Conservation (phyloP, 2,113 vertebrate species). For the Triplophysa tibetana region DNA sequence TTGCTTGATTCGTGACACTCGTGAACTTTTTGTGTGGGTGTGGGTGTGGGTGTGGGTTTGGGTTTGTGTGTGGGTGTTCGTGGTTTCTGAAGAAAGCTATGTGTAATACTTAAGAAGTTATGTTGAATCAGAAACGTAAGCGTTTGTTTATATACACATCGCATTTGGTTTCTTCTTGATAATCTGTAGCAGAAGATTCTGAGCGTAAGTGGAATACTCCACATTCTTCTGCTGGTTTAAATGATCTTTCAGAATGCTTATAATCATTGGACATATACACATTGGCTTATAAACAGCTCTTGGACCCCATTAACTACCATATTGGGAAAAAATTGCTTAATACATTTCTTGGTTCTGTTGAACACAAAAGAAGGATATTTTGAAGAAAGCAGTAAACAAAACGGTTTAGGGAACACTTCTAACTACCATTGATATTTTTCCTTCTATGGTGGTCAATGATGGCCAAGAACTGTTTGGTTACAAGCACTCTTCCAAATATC, state of each 20-base stretch:
- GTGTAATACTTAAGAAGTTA: neutral
- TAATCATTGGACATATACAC: no score
- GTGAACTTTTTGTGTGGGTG: constrained; percentile 63
- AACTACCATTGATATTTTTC: no score
- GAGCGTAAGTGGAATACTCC: neutral
- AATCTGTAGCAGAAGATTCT: neutral
- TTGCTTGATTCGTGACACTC: constrained; percentile 52
- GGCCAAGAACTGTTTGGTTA: no score
- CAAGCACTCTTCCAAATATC: no score
- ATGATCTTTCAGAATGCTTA: neutral
- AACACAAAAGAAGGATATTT: no score
- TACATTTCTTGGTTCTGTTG: no score
- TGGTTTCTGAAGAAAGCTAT: neutral
- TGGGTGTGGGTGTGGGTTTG: neutral
- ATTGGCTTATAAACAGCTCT: no score
- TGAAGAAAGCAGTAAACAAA: no score
- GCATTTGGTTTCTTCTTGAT: neutral
- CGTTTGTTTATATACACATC: neutral
- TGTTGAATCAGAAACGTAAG: neutral
- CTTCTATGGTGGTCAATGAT: no score
- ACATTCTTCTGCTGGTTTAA: neutral
- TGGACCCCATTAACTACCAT: no score
- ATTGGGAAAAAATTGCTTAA: no score
- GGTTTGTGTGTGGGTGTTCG: neutral
- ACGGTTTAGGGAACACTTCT: no score